phyloP scores from a whole-genome alignment of 2,113 vertebrate genomes.

The Chunga burmeisteri region DNA sequence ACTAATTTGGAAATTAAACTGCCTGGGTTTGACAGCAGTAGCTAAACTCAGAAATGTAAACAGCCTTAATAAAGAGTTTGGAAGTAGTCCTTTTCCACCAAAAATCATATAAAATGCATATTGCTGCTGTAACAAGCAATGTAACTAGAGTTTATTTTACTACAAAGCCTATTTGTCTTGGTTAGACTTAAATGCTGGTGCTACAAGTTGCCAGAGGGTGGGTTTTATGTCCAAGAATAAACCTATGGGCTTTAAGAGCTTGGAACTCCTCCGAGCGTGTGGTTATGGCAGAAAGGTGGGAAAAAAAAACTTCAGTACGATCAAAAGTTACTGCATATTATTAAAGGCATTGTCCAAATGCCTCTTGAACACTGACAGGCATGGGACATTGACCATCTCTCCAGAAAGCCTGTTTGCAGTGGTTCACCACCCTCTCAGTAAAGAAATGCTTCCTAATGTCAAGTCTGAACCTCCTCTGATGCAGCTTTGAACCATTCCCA shows the following conservation, averaged over 20 bases:
- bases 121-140: not conserved
- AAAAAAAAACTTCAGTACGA: not conserved
- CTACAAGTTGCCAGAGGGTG: not conserved
- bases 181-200: not conserved
- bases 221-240: not conserved
- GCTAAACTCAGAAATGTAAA: not conserved
- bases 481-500: not conserved
- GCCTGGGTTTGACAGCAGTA: not conserved
- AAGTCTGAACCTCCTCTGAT: not conserved
- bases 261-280: not conserved
- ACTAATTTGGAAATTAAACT: not conserved
- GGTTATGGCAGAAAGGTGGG: not conserved
- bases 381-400: rapidly evolving
- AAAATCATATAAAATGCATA: not conserved
- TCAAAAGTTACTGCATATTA: not conserved
- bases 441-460: not conserved
- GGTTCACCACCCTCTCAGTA: not conserved
- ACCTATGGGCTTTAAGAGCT: not conserved
- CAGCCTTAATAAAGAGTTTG: not conserved
- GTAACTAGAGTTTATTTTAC: not conserved
- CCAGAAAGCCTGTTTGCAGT: not conserved
- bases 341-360: not conserved
- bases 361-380: not conserved
- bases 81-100: not conserved
- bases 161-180: not conserved